Base-by-base conservation (phyloP, 2,888 invertebrate genomes). In the Trissolcus japonicus region DNA sequence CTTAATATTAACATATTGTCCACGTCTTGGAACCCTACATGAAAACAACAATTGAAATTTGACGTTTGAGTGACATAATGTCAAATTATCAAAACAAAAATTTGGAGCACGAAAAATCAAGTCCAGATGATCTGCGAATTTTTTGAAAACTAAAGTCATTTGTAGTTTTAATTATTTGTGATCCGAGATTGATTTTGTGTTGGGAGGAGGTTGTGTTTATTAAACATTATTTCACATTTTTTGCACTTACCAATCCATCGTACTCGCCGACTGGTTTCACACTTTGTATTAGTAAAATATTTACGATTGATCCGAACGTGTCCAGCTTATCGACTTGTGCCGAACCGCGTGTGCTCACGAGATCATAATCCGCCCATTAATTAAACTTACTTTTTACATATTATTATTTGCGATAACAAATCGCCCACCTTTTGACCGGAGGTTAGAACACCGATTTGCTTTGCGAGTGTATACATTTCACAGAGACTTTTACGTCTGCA, bases 11-110 rank as follows among this genome's bases (percentile, higher is more conserved):
- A 79, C 80, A 80, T 83, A 82, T 60, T 86, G 83, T 51, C 82
- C 40, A n/a, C 85, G 79, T 76, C 82, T 83, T 40, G 87, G 82
- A 72, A 85, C 76, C 88, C 88, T 88, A 21, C 0, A 9, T 2
- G 17, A 16, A 46, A 46, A 46, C 2, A 46, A n/a, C n/a, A 46
- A 46, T 46, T 46, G 16, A 46, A 46, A 46, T 3, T 14, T 16
- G 46, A 16, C 14, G 6, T 16, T 16, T 16, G 7, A 46, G n/a
- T 46, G 46, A 16, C 16, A 46, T 54, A 54, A 29, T 54, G 13
- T 19, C 14, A 14, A 29, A 25, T 1, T 54, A 54, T 14, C 19
- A 29, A n/a, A 54, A 54, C 29, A 19, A 14, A 29, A 21, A 35
- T 9, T n/a, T 35, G 1, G 1, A 35, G 11, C 9, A 11, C 35